phyloP scores from a whole-genome alignment of 2,888 invertebrate genomes.

The Neoitamus cyanurus region DNA sequence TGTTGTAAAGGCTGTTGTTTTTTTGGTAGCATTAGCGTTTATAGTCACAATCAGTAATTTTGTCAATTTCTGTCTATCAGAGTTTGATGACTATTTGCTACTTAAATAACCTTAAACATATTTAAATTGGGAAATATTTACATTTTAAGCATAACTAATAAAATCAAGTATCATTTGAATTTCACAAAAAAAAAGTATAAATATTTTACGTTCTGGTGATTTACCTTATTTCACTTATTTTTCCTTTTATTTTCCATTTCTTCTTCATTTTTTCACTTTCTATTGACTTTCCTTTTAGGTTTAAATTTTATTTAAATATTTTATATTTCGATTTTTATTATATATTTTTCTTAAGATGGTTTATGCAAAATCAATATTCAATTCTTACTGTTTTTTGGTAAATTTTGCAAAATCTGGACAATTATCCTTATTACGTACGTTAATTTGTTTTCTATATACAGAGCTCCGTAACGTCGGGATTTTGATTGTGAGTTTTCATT shows the following conservation, averaged over 20 bases:
- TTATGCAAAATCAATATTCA: background rate
- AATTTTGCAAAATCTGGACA: constrained; percentile 4
- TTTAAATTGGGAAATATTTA: background rate
- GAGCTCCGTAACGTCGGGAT: background rate
- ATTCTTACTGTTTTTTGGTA: background rate
- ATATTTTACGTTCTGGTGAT: background rate
- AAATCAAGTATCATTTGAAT: background rate
- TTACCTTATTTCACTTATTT: background rate
- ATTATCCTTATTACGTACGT: background rate
- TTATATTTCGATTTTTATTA: background rate
- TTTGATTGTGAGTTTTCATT: background rate
- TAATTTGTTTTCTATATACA: background rate
- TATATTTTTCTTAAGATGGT: background rate
- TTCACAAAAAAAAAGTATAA: background rate
- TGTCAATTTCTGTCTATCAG: background rate
- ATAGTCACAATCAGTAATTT: background rate
- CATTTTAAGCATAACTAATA: background rate
- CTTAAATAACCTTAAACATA: background rate
- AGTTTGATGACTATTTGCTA: background rate
- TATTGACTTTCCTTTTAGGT: background rate
- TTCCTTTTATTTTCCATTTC: background rate
- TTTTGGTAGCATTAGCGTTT: background rate
- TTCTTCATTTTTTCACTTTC: background rate
- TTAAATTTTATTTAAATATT: background rate
- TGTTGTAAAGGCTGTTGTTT: background rate